Evolutionary conservation across 2,888 invertebrate species (phyloP).

Genomic region (Platycheirus rosarum): DNA sequence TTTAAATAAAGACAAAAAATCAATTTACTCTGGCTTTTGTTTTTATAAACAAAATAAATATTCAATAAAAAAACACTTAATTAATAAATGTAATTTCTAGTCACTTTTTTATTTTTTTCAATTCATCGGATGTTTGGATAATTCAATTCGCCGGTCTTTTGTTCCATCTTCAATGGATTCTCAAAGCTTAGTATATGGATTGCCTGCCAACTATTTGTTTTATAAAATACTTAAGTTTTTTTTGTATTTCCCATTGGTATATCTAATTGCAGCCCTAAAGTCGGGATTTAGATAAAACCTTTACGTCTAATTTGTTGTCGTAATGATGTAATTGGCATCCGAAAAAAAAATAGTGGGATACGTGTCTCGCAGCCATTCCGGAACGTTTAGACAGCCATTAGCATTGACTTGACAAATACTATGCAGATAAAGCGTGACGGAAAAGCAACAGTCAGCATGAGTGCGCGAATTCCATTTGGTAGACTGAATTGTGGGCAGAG

Average conservation of each 20-base stretch:
- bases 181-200: slow-evolving; percentile 2
- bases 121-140: background rate
- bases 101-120: background rate
- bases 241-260: too few relatives aligned
- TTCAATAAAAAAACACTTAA: background rate
- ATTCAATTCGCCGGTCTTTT: background rate
- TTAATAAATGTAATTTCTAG: background rate
- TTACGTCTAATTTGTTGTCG: slow-evolving; percentile 54
- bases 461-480: background rate
- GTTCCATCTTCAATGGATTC: background rate
- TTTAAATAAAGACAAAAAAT: background rate
- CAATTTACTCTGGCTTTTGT: background rate
- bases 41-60: background rate
- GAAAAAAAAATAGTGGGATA: slow-evolving; percentile 2
- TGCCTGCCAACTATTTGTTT: slow-evolving; percentile 1
- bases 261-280: background rate
- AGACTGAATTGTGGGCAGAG: background rate
- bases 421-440: slow-evolving; percentile 42
- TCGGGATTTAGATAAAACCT: slow-evolving; percentile 54
- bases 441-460: slow-evolving; percentile 10
- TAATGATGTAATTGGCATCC: slow-evolving; percentile 51
- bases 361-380: slow-evolving; percentile 21
- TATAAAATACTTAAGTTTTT: background rate
- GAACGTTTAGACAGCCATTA: slow-evolving; percentile 60
- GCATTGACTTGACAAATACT: slow-evolving; percentile 46